phyloP scores from a whole-genome alignment of 2,888 invertebrate species.

The Pammene fasciana region DNA sequence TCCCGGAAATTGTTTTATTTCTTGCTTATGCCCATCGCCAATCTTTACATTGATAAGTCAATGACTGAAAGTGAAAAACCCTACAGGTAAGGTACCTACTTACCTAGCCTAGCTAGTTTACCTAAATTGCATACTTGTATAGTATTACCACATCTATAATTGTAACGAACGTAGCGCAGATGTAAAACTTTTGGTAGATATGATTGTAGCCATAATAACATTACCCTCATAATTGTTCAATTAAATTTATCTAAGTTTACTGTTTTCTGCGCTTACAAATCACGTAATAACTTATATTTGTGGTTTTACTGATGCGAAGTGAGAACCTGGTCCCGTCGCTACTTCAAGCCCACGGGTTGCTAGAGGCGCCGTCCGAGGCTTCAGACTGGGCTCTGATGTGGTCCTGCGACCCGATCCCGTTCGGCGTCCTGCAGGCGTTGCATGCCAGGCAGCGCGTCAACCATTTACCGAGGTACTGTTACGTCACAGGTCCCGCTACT shows the following conservation, averaged over 20 bases:
- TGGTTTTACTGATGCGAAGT: constrained; percentile 13
- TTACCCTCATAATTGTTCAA: background rate
- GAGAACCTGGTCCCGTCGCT: constrained; percentile 44
- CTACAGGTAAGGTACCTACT: too few relatives aligned
- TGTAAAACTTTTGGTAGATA: background rate
- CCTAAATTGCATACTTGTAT: background rate
- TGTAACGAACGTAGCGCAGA: constrained; percentile 10
- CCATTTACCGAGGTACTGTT: constrained; percentile 53
- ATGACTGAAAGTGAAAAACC: too few relatives aligned
- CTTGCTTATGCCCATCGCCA: background rate
- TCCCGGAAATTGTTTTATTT: too few relatives aligned
- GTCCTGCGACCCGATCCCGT: constrained; percentile 47
- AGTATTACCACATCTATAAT: constrained; percentile 19
- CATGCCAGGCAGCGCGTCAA: constrained; percentile 51
- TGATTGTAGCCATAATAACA: background rate
- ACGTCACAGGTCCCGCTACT: too few relatives aligned
- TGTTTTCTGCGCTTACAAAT: background rate
- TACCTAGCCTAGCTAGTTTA: too few relatives aligned
- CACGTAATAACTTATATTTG: constrained; percentile 4
- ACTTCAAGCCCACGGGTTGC: constrained; percentile 54
- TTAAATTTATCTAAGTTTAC: too few relatives aligned
- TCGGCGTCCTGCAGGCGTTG: constrained; percentile 46
- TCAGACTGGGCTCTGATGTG: constrained; percentile 52
- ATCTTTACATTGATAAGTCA: background rate
- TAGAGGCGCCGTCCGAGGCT: constrained; percentile 42